Percentiles rank a stretch among this genome's conserved stretches.
phyloP scores from a whole-genome alignment of 2,888 invertebrate genomes.

The Phortica magna region DNA sequence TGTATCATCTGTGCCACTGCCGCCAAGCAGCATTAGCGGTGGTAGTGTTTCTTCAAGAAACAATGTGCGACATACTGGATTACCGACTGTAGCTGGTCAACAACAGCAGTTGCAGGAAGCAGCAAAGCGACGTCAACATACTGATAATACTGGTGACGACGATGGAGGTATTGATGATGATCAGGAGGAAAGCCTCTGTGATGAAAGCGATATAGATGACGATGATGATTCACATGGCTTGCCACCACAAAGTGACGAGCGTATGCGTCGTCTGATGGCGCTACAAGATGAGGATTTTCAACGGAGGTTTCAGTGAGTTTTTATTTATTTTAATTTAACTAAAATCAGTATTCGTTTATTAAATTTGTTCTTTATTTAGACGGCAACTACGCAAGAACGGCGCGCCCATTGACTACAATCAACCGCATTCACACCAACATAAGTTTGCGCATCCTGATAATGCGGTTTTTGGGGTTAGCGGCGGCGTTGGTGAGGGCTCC shows the following conservation, averaged over 20 bases:
- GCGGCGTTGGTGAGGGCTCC: constrained; percentile 75
- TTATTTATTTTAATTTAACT: background rate
- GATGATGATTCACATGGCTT: constrained; percentile 65
- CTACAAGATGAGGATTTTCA: constrained; percentile 74
- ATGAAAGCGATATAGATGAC: constrained; percentile 66
- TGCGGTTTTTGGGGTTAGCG: constrained; percentile 77
- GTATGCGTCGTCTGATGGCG: constrained; percentile 74
- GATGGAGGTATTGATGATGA: constrained; percentile 59
- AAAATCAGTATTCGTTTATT: background rate
- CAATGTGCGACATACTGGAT: constrained; percentile 37
- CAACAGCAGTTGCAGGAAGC: constrained; percentile 32
- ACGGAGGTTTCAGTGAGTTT: constrained; percentile 75
- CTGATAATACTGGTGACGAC: constrained; percentile 41
- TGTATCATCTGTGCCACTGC: constrained; percentile 37
- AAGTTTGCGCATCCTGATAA: constrained; percentile 52
- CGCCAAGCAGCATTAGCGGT: constrained; percentile 62
- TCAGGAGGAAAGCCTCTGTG: constrained; percentile 66
- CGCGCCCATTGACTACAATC: constrained; percentile 61
- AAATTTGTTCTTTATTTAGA: constrained; percentile 45
- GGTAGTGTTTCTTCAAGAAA: constrained; percentile 63
- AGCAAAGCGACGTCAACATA: constrained; percentile 8
- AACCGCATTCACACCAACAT: constrained; percentile 49
- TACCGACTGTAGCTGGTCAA: constrained; percentile 41
- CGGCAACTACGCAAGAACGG: constrained; percentile 73
- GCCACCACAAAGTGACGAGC: constrained; percentile 73